A percentile compares a stretch with the other conserved stretches of the same genome.
Evolutionary conservation across 2,113 vertebrate genomes (phyloP).

Genomic region (Coturnix japonica): DNA sequence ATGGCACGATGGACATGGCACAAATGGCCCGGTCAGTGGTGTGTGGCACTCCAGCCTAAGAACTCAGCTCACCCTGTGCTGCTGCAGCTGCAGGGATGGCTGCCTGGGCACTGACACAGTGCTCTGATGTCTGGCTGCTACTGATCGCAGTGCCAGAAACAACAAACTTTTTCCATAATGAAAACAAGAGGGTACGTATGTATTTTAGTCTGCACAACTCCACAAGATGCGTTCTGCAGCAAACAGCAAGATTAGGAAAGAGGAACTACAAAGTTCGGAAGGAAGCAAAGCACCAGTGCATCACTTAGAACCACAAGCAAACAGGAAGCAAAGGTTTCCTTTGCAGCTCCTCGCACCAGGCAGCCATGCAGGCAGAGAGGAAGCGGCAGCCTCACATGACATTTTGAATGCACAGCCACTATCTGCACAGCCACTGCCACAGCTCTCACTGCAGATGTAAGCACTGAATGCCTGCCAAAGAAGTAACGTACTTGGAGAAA

Average conservation of each 20-base stretch:
- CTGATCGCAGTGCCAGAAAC: background rate
- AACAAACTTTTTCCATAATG: background rate
- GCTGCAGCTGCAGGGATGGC: background rate
- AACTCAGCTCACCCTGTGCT: rapidly evolving
- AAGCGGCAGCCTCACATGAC: background rate
- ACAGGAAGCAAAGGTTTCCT: slow-evolving; percentile 6
- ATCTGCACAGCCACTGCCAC: background rate
- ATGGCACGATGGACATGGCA: background rate
- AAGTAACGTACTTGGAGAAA: background rate
- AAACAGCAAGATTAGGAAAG: background rate
- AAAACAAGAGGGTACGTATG: background rate
- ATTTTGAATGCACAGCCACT: background rate
- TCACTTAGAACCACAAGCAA: background rate
- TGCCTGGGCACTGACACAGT: rapidly evolving
- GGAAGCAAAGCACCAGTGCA: background rate
- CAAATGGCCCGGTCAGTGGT: rapidly evolving
- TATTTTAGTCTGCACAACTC: background rate
- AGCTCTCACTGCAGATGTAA: background rate
- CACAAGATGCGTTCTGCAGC: background rate
- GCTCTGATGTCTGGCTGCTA: background rate
- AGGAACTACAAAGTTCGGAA: background rate
- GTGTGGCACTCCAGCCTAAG: background rate
- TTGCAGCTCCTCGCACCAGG: background rate
- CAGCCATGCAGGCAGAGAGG: background rate
- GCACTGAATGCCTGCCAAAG: background rate